Conservation (phyloP, 2,888 invertebrate genomes). For the Nasonia oneida region DNA sequence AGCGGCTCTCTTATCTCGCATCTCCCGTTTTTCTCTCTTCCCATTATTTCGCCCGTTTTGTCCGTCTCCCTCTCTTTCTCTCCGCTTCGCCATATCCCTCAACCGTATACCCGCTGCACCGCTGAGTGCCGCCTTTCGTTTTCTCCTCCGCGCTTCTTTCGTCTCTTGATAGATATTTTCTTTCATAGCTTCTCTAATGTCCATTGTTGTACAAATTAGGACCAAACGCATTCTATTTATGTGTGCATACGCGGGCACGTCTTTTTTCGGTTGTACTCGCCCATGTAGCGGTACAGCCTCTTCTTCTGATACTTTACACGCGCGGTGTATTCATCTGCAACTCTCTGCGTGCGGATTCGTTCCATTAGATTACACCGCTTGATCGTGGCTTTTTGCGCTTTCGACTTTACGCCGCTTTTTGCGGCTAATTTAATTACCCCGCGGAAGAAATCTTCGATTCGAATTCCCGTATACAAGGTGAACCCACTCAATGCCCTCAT, state of each 20-base stretch:
- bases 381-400: background rate
- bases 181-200: constrained; percentile 9
- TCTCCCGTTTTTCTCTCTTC: constrained; percentile 56
- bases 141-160: constrained; percentile 1
- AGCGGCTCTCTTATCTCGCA: constrained; percentile 53
- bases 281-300: background rate
- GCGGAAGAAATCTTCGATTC: too few species aligned
- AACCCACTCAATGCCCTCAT: background rate
- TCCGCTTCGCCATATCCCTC: constrained; percentile 14
- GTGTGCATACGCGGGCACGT: background rate
- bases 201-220: constrained; percentile 45
- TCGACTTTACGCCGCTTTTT: background rate
- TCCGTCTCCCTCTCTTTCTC: background rate
- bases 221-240: background rate
- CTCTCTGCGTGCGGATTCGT: background rate
- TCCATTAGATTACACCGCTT: background rate
- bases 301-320: background rate
- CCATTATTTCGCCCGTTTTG: constrained; percentile 46
- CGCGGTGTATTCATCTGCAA: background rate
- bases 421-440: background rate
- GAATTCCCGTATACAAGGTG: background rate
- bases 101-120: background rate
- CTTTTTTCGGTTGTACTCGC: background rate
- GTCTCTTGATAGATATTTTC: background rate
- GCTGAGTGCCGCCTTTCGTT: constrained; percentile 30